Conservation (phyloP, 2,797 vertebrate species). For the Setipinna tenuifilis region DNA sequence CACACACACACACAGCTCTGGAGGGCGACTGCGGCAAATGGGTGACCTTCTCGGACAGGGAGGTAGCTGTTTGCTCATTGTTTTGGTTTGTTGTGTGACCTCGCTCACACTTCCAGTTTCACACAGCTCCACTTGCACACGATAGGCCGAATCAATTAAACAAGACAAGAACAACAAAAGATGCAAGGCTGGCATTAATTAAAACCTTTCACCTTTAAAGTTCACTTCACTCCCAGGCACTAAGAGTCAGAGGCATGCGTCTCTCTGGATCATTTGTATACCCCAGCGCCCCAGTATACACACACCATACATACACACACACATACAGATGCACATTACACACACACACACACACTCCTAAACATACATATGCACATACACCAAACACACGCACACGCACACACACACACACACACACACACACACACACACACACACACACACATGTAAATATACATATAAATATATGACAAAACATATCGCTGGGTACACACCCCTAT, state of each 20-base stretch:
- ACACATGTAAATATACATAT: neutral
- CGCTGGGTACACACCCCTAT: neutral
- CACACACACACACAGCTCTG: neutral
- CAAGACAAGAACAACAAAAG: conserved; percentile 51
- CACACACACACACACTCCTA: neutral
- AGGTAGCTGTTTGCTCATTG: conserved; percentile 6
- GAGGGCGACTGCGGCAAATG: conserved; percentile 12
- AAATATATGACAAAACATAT: neutral
- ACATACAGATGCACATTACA: neutral
- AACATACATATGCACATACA: neutral
- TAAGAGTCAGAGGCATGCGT: neutral
- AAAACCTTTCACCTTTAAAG: conserved; percentile 74
- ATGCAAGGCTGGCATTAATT: conserved; percentile 74
- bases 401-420: neutral
- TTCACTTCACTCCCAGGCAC: conserved; percentile 72
- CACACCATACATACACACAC: neutral
- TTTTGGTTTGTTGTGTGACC: conserved; percentile 24
- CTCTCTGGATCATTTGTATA: conserved; percentile 38
- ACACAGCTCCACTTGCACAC: conserved; percentile 54
- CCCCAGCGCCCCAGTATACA: neutral
- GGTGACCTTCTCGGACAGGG: conserved; percentile 26
- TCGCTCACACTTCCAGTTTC: neutral
- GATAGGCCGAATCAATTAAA: conserved; percentile 67
- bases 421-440: neutral
- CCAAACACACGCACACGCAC: neutral